A percentile compares a stretch with the other conserved stretches of the same genome.
Evolutionary conservation across 2,888 invertebrate species (phyloP).

Genomic region (Mylabris sibirica): DNA sequence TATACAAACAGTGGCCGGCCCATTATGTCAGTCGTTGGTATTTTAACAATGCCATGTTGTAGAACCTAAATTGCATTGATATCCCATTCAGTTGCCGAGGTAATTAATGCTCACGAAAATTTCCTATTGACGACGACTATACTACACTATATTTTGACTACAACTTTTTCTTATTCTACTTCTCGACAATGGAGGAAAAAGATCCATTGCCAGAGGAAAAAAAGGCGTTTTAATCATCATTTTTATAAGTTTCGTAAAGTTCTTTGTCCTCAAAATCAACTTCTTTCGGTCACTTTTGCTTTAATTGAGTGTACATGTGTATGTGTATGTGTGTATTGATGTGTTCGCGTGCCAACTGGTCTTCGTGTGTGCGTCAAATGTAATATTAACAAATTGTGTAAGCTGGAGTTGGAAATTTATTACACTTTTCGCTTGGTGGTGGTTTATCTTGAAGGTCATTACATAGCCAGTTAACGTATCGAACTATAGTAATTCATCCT

Average conservation of each 20-base stretch:
- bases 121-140: slow-evolving; percentile 24
- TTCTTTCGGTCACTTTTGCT: neutral
- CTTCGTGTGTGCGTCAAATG: slow-evolving; percentile 44
- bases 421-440: slow-evolving; percentile 37
- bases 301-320: too few relatives aligned
- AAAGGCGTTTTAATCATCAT: neutral
- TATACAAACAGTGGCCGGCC: slow-evolving; percentile 58
- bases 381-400: slow-evolving; percentile 47
- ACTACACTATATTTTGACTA: neutral
- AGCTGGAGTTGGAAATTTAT: slow-evolving; percentile 44
- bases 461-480: slow-evolving; percentile 36
- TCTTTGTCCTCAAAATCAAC: neutral
- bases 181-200: neutral
- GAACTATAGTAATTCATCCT: slow-evolving; percentile 33
- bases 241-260: neutral
- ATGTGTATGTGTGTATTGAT: neutral
- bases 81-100: slow-evolving; percentile 51
- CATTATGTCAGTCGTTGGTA: slow-evolving; percentile 57
- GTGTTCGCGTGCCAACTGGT: slow-evolving; percentile 32
- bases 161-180: neutral
- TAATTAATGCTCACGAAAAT: slow-evolving; percentile 45
- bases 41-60: slow-evolving; percentile 57
- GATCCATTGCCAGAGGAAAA: too few relatives aligned
- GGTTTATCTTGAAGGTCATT: slow-evolving; percentile 36
- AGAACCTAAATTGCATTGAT: slow-evolving; percentile 51